These are phyloP conservation scores for Cepaea hortensis DNA, from an alignment of 2,888 invertebrate species.

Conservation along the genomic window DNA sequence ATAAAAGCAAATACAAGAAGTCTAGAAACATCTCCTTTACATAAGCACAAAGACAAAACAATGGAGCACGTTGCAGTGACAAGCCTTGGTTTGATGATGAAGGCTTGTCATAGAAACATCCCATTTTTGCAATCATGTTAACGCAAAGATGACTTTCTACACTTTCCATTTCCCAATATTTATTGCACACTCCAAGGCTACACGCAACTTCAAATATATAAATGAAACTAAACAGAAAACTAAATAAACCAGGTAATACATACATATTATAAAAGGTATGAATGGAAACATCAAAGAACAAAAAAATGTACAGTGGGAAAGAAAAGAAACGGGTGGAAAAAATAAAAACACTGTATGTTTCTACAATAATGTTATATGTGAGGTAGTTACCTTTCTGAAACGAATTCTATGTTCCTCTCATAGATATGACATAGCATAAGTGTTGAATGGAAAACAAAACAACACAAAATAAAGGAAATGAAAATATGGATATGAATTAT, in stretches of 20 bases:
- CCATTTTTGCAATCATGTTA: no score
- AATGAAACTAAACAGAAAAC: background rate
- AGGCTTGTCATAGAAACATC: no score
- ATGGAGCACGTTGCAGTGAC: no score
- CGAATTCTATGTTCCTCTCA: constrained; percentile 16
- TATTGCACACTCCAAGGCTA: no score
- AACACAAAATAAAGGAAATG: no score
- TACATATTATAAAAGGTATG: background rate
- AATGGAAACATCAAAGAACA: background rate
- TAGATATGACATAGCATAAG: constrained; percentile 14
- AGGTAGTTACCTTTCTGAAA: constrained; percentile 28
- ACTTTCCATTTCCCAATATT: no score
- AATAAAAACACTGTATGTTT: background rate
- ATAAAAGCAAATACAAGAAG: no score
- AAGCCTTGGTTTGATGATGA: no score
- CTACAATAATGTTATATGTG: constrained; percentile 11
- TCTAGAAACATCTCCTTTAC: no score
- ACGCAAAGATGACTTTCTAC: no score
- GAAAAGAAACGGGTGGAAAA: background rate
- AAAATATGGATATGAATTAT: constrained; percentile 4
- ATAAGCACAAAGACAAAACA: no score
- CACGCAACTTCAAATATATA: background rate
- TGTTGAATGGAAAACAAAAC: background rate
- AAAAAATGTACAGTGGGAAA: background rate
- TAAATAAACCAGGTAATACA: background rate